Evolutionary conservation across 1,140 invertebrate species (phyloP).

Genomic region (Pararge aegeria): DNA sequence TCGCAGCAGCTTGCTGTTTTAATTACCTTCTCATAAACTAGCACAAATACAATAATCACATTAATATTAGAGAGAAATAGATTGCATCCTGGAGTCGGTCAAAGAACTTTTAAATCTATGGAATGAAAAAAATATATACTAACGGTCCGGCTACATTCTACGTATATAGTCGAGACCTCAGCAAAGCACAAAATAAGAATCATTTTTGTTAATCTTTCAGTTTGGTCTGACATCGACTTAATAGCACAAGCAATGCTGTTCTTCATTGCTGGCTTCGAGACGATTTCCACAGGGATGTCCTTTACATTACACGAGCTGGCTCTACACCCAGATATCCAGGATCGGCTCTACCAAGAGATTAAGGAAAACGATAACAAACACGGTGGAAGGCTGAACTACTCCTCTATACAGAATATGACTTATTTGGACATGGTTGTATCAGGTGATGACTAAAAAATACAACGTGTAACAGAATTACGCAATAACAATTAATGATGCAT

Average conservation of each 20-base stretch:
- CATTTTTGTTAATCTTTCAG: slow-evolving; percentile 17
- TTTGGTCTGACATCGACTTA: slow-evolving; percentile 79
- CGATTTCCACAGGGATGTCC: slow-evolving; percentile 79
- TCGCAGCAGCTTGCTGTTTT: no score
- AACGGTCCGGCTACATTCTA: no score
- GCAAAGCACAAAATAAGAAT: background rate
- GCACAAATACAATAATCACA: no score
- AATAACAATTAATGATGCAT: no score
- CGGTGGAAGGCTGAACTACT: slow-evolving; percentile 71
- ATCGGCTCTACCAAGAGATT: slow-evolving; percentile 80
- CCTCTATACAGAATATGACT: slow-evolving; percentile 80
- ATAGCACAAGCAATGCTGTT: slow-evolving; percentile 79
- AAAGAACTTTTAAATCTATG: no score
- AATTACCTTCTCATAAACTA: no score
- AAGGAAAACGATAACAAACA: slow-evolving; percentile 52
- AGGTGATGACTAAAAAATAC: background rate
- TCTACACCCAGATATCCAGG: slow-evolving; percentile 81
- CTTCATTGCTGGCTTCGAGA: slow-evolving; percentile 84
- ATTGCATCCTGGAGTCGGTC: no score
- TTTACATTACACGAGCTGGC: slow-evolving; percentile 79
- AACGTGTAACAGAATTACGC: no score
- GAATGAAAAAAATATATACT: no score
- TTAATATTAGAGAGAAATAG: no score
- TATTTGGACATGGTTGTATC: slow-evolving; percentile 79
- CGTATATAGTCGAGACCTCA: background rate